Evolutionary conservation across 2,888 invertebrate genomes (phyloP), one percentile per base, ranked within the genome.

Genomic region (Leptogaster cylindrica): DNA sequence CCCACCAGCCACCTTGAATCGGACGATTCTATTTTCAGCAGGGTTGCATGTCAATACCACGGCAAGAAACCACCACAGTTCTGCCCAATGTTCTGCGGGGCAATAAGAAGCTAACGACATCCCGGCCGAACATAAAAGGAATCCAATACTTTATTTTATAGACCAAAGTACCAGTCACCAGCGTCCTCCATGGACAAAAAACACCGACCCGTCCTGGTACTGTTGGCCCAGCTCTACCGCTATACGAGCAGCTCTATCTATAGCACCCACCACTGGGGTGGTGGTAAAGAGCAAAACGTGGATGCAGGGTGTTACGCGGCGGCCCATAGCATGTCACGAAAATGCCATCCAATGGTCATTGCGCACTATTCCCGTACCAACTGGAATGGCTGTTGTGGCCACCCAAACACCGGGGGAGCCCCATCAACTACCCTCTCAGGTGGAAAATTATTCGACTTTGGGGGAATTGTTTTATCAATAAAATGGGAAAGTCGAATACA

Each of bases 401-500:
- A 39, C 58, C 58, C 58, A 58, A 58, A 58, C 55, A 55, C 20
- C 20, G 16, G 23, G 46, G 46, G 23, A 3, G 36, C 36, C 23
- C 20, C 2, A 6, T 25, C 23, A 10, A 2, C 10, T 10, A 50
- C 23, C 33, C 27, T 41, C 52, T 52, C 39, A 50, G 65, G 52
- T 67, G 55, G 51, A 41, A 63, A 41, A 63, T 44, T 44, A 28
- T 48, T 48, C 12, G 64, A 64, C 44, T 64, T n/a, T n/a, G 52
- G 33, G 63, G 33, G 64, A 33, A 28, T 55, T 67, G 69, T 69
- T 69, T 69, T 69, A 69, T 69, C 69, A 69, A 69, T 69, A 69
- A 69, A 66, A 69, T 46, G 52, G 41, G 28, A 63, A 63, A 33
- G 28, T 52, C 20, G 67, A 36, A 66, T 25, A 31, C 36, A 31